Conservation (phyloP, 2,113 vertebrate species). For the Lipotes vexillifer region DNA sequence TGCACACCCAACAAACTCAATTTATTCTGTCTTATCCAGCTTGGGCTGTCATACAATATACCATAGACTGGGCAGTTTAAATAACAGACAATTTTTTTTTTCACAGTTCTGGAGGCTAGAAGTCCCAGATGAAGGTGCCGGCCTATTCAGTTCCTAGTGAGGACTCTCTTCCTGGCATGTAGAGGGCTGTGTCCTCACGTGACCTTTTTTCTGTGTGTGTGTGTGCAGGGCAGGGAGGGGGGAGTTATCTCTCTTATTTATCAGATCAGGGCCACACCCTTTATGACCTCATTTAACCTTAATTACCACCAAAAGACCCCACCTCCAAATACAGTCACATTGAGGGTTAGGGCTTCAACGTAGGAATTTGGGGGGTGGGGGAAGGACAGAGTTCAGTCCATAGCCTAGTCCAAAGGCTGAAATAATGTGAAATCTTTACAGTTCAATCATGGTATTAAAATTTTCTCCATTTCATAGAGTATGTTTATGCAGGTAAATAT, state of each 20-base stretch:
- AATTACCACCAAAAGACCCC: not conserved
- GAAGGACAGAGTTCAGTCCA: not conserved
- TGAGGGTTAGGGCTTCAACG: not conserved
- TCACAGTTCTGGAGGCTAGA: not conserved
- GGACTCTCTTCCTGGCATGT: not conserved
- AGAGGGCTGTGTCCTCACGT: not conserved
- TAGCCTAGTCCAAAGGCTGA: not conserved
- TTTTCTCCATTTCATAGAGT: not conserved
- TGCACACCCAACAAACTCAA: not conserved
- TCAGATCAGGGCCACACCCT: not conserved
- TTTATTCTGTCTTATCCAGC: not conserved
- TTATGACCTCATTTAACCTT: not conserved
- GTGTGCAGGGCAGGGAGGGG: not conserved
- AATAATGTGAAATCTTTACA: not conserved
- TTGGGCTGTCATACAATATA: not conserved
- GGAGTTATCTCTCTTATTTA: not conserved
- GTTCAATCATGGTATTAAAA: not conserved
- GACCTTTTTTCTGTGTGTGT: not conserved
- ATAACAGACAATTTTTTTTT: not conserved
- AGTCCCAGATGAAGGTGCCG: not conserved
- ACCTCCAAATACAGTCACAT: not conserved
- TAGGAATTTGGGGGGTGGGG: not conserved
- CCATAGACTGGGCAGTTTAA: not conserved
- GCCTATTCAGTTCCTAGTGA: not conserved
- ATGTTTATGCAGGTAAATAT: not conserved